Evolutionary conservation across 1,140 invertebrate genomes (phyloP).

Genomic region (Drosophila repleta): DNA sequence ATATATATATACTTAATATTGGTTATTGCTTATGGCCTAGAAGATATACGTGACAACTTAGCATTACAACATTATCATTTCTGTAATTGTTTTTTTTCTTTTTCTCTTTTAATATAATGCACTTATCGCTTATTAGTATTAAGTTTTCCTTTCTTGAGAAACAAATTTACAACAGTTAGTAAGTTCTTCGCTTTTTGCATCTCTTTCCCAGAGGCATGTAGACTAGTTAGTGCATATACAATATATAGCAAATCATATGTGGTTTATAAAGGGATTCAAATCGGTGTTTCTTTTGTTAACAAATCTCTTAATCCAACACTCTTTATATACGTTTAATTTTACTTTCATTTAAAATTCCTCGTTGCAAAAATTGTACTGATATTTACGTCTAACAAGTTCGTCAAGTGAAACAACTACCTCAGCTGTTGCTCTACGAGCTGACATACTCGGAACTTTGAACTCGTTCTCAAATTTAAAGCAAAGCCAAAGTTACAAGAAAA

Average conservation of each 20-base stretch:
- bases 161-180: conserved; percentile 66
- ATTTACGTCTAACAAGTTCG: conserved; percentile 62
- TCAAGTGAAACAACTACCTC: conserved; percentile 31
- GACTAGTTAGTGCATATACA: conserved; percentile 21
- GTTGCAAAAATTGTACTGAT: conserved; percentile 77
- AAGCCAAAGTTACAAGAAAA: conserved; percentile 6
- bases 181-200: conserved; percentile 14
- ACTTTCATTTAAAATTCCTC: conserved; percentile 67
- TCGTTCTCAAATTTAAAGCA: conserved; percentile 7
- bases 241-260: conserved; percentile 3
- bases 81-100: conserved; percentile 15
- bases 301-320: conserved; percentile 22
- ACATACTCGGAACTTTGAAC: not conserved
- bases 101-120: conserved; percentile 68
- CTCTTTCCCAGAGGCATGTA: conserved; percentile 26
- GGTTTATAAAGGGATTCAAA: conserved; percentile 19
- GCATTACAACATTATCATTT: conserved; percentile 45
- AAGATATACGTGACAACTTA: conserved; percentile 78
- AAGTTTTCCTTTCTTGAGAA: conserved; percentile 43
- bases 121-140: conserved; percentile 65
- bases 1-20: conserved; percentile 33
- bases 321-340: not conserved
- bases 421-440: conserved; percentile 25
- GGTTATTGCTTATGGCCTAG: conserved; percentile 66
- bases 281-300: conserved; percentile 6